A percentile compares a stretch with the other conserved stretches of the same genome.
phyloP scores from a whole-genome alignment of 2,113 vertebrate genomes.

The Hiodon alosoides region DNA sequence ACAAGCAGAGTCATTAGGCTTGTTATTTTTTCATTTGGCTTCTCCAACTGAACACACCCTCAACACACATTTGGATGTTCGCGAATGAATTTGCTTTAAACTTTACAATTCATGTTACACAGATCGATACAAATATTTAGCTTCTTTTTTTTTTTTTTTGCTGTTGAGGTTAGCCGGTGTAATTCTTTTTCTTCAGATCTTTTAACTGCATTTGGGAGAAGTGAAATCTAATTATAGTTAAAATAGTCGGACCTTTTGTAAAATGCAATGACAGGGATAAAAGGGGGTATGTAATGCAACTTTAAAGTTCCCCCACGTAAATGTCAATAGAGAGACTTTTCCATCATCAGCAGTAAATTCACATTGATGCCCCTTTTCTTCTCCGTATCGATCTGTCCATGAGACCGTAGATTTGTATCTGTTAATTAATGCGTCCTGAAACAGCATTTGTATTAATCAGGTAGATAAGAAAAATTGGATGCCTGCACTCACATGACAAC shows the following conservation, averaged over 20 bases:
- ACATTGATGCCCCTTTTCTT: constrained; percentile 99
- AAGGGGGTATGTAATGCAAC: constrained; percentile 56
- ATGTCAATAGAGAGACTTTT: constrained; percentile 85
- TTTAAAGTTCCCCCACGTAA: constrained; percentile 80
- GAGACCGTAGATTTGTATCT: constrained; percentile 99
- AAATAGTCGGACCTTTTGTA: constrained; percentile 61
- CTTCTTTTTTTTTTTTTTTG: constrained; percentile 8
- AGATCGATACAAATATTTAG: constrained; percentile 4
- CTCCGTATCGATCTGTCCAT: constrained; percentile 98
- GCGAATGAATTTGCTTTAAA: neutral
- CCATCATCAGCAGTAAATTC: constrained; percentile 99
- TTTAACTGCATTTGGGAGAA: constrained; percentile 54
- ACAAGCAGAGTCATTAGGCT: too few relatives aligned
- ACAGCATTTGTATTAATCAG: constrained; percentile 99
- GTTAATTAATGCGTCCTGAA: constrained; percentile 99
- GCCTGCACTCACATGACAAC: constrained; percentile 93
- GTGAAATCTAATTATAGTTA: constrained; percentile 61
- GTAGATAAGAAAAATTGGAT: constrained; percentile 99
- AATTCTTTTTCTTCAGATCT: constrained; percentile 30
- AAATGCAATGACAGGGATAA: constrained; percentile 73
- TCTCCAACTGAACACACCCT: too few relatives aligned
- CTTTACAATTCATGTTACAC: neutral
- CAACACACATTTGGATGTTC: neutral
- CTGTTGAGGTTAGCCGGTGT: neutral
- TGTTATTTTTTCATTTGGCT: too few relatives aligned